phyloP scores from a whole-genome alignment of 2,888 invertebrate genomes.

The Luperina nickerlii region DNA sequence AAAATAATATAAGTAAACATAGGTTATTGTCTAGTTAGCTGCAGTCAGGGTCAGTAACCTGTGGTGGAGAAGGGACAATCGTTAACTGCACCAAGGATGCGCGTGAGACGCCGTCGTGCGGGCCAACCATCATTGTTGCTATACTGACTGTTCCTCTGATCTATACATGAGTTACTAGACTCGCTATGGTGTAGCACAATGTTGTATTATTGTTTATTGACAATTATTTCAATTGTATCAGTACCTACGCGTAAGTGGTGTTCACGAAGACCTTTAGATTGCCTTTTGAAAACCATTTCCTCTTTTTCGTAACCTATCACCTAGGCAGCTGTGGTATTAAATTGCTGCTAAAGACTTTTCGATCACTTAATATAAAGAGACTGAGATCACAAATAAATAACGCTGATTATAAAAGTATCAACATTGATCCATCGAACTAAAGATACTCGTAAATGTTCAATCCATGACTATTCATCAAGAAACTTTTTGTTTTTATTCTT shows the following conservation, averaged over 20 bases:
- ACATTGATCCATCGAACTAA: slow-evolving; percentile 41
- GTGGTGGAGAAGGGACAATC: slow-evolving; percentile 83
- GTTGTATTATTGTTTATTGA: slow-evolving; percentile 32
- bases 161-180: slow-evolving; percentile 54
- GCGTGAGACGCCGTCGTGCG: slow-evolving; percentile 84
- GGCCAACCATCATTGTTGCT: slow-evolving; percentile 76
- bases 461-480: not conserved
- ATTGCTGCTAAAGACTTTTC: not conserved
- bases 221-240: slow-evolving; percentile 15
- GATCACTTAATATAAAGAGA: not conserved
- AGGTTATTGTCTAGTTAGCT: slow-evolving; percentile 64
- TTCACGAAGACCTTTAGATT: not conserved
- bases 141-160: slow-evolving; percentile 59
- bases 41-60: slow-evolving; percentile 81
- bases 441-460: slow-evolving; percentile 21
- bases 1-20: slow-evolving; percentile 66
- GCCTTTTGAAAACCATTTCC: not conserved
- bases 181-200: slow-evolving; percentile 52
- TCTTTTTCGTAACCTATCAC: not conserved
- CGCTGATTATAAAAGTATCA: slow-evolving; percentile 15
- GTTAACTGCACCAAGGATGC: slow-evolving; percentile 82
- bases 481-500: not conserved
- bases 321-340: not conserved
- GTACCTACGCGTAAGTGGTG: too few relatives aligned
- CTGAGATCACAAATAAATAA: slow-evolving; percentile 9